Evolutionary conservation across 2,888 invertebrate species (phyloP), one percentile per base, ranked within the genome.

Genomic region (Scaptomyza flava): DNA sequence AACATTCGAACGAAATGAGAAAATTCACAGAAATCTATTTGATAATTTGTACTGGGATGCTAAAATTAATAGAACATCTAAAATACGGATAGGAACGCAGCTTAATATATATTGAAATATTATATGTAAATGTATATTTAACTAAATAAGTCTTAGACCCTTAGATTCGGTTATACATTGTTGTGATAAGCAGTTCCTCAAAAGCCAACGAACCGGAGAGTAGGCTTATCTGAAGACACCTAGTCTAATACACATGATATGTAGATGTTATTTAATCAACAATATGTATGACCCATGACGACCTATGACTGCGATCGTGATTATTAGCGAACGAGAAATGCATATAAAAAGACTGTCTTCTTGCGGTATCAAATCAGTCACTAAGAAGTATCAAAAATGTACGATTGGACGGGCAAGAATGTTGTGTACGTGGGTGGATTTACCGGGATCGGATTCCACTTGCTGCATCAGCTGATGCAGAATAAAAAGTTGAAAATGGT

Each of bases 341-440:
- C n/a, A 23, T 30, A 11, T 63, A 65, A 68, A 71, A 59, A 56
- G 68, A 46, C 9, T 9, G 27, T 45, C 17, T 6, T 27, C 42
- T 43, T 17, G 34, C 5, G 27, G 5, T 27, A 11, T 23, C 14
- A 11, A 14, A 36, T 12, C 20, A 33, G 27, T 51, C 17, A 7
- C 20, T n/a, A 43, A n/a, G 7, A 47, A 42, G 6, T 41, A 20
- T 20, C 46, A 45, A 79, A 66, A 14, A 91, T 91, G 91, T 90
- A 84, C 72, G 83, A 91, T 70, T 86, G 88, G 74, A 84, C 79
- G 17, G 81, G 81, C 63, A 91, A 91, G 74, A 89, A 91, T 83
- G 89, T 91, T 52, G 87, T 91, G 46, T 90, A 86, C 48, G 89
- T 80, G 31, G 89, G 91, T 53, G 83, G 89, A 62, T 91, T 89